Conservation (phyloP, 2,797 vertebrate species). For the Remorina albescens region DNA sequence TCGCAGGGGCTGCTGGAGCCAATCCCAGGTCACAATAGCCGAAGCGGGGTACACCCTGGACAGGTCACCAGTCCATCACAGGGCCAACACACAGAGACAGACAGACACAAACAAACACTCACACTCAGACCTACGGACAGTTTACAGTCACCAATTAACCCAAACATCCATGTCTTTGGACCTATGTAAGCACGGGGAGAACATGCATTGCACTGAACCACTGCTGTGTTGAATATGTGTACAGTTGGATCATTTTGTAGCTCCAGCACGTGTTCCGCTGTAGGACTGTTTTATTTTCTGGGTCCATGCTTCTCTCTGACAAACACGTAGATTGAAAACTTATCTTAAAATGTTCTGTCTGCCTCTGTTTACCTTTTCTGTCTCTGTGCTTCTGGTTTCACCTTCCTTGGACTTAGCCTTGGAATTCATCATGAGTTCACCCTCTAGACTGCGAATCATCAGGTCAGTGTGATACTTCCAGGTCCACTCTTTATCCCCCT, state of each 20-base stretch:
- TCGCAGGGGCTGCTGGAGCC: too few relatives aligned
- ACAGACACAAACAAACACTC: too few relatives aligned
- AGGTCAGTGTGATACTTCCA: not conserved
- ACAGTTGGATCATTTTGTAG: not conserved
- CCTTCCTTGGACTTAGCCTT: not conserved
- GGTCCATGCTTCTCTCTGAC: not conserved
- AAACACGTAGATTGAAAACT: not conserved
- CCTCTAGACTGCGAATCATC: not conserved
- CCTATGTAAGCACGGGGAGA: too few relatives aligned
- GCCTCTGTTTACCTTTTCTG: conserved; percentile 45
- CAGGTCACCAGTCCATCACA: too few relatives aligned
- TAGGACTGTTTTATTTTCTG: not conserved
- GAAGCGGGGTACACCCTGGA: too few relatives aligned
- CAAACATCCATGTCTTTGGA: too few relatives aligned
- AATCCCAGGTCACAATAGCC: too few relatives aligned
- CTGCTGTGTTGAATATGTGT: not conserved
- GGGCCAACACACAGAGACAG: too few relatives aligned
- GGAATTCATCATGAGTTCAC: not conserved
- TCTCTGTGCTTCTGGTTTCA: not conserved
- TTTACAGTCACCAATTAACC: too few relatives aligned
- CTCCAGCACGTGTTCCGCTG: not conserved
- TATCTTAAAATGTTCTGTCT: not conserved
- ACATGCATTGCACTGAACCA: too few relatives aligned
- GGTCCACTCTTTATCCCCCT: conserved; percentile 36
- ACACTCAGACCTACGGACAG: too few relatives aligned